Evolutionary conservation across 2,888 invertebrate species (phyloP).

Genomic region (Papilio demoleus): DNA sequence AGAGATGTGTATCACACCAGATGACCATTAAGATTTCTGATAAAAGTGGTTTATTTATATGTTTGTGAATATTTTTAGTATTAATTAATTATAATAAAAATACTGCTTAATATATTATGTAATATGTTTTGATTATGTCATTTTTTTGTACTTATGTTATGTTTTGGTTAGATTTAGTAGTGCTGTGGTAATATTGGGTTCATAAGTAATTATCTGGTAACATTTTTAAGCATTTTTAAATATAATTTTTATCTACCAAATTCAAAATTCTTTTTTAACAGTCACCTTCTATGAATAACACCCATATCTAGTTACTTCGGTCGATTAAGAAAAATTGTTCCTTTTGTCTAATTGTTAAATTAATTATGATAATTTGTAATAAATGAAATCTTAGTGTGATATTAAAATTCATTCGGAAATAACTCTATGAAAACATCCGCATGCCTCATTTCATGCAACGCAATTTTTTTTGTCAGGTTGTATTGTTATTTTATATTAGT

Average conservation of each 20-base stretch:
- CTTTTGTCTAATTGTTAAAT: too few species aligned
- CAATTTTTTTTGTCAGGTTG: conserved; percentile 1
- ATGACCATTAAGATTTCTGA: conserved; percentile 23
- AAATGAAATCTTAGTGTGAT: background rate
- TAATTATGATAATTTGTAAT: background rate
- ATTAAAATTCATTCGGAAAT: background rate
- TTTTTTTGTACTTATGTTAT: background rate
- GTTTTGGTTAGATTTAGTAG: background rate
- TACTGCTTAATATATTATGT: background rate
- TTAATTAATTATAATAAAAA: background rate
- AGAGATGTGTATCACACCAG: conserved; percentile 20
- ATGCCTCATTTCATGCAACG: background rate
- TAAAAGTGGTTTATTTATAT: conserved; percentile 18
- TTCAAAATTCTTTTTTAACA: too few species aligned
- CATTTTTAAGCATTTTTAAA: background rate
- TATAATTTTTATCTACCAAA: background rate
- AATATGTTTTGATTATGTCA: background rate
- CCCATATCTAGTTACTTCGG: too few species aligned
- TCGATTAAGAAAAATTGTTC: too few species aligned
- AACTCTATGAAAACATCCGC: conserved; percentile 5
- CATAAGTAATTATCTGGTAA: background rate
- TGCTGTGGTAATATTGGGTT: background rate
- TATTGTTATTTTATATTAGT: conserved; percentile 8
- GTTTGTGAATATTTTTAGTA: conserved; percentile 5
- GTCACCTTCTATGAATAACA: too few species aligned